Base-by-base conservation (phyloP, 2,113 vertebrate genomes). In the Macroglossus sobrinus region DNA sequence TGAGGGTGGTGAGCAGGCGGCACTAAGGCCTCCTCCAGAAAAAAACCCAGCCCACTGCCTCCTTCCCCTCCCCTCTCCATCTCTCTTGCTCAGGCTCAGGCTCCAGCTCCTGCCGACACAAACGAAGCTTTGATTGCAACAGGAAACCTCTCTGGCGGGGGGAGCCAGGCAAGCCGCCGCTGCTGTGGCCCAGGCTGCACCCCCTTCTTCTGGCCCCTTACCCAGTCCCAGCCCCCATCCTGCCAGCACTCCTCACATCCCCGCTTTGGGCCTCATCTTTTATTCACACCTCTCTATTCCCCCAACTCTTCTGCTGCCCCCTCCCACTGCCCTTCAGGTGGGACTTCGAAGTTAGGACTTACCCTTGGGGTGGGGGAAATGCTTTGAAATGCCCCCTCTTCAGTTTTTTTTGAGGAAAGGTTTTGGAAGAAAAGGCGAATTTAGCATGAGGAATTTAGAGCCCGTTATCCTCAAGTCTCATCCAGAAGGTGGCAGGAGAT, bases 71-170 rank as follows among this genome's bases (percentile, higher is more conserved):
- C 97, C 97, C 96, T 95, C 95, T 89, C 0, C 33, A 90, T 93
- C 97, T 93, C 94, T 97, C 82, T 96, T 93, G 87, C 97, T 97
- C 84, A 40, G 66, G 94, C 97, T 95, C 10, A 1, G 55, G 95
- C 96, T 97, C 93, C 95, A 91, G 91, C 97, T 97, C 95, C 91
- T 92, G 97, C 97, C 16, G 94, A 97, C 97, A 98, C 97, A 98
- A 98, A 98, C 45, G 97, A 96, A 97, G 97, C 97, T 98, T 98
- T 98, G 97, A 98, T 97, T 97, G 97, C 97, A 98, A 98, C 97
- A 98, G 97, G 97, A 98, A 98, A 97, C 97, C 97, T 97, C 97
- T 97, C 94, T 3, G 93, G 97, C 66, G 94, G 97, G 96, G 97
- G 88, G 96, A 96, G 94, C 74, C 2, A 94, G 96, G 97, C 96